Percentiles rank a stretch among this genome's conserved stretches.
Evolutionary conservation across 2,888 invertebrate species (phyloP).

Genomic region (Kuschelorhynchus macadamiae): DNA sequence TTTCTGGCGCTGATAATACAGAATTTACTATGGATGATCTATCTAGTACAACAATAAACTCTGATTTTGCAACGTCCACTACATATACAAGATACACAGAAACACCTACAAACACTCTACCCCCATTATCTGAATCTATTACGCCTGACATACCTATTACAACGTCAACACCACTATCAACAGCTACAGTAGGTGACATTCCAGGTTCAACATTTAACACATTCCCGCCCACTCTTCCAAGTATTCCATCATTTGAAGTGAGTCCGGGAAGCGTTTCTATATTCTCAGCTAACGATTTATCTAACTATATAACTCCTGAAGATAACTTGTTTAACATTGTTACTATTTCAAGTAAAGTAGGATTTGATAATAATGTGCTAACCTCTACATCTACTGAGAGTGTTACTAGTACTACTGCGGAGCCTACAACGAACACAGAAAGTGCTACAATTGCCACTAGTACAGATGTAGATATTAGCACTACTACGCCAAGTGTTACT

Average conservation of each 20-base stretch:
- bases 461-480: slow-evolving; percentile 47
- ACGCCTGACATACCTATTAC: slow-evolving; percentile 13
- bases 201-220: slow-evolving; percentile 62
- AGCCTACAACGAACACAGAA: slow-evolving; percentile 13
- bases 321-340: slow-evolving; percentile 72
- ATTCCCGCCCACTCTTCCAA: slow-evolving; percentile 55
- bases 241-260: slow-evolving; percentile 63
- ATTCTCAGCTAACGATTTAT: slow-evolving; percentile 65
- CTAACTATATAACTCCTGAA: slow-evolving; percentile 69
- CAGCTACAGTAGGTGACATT: slow-evolving; percentile 68
- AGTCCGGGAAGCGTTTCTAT: slow-evolving; percentile 66
- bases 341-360: slow-evolving; percentile 69
- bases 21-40: neutral
- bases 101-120: slow-evolving; percentile 49
- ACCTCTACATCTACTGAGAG: slow-evolving; percentile 49
- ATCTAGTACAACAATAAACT: slow-evolving; percentile 7
- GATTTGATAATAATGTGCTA: slow-evolving; percentile 58
- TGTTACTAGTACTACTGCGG: slow-evolving; percentile 35
- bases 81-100: slow-evolving; percentile 23
- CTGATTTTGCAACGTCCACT: slow-evolving; percentile 22
- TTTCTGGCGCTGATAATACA: neutral
- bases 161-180: slow-evolving; percentile 46
- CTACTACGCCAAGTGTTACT: slow-evolving; percentile 33
- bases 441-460: slow-evolving; percentile 46
- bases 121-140: slow-evolving; percentile 63